Percentiles rank a stretch among this genome's conserved stretches.
phyloP scores from a whole-genome alignment of 2,797 vertebrate species.

The Amblyopsis hoosieri region DNA sequence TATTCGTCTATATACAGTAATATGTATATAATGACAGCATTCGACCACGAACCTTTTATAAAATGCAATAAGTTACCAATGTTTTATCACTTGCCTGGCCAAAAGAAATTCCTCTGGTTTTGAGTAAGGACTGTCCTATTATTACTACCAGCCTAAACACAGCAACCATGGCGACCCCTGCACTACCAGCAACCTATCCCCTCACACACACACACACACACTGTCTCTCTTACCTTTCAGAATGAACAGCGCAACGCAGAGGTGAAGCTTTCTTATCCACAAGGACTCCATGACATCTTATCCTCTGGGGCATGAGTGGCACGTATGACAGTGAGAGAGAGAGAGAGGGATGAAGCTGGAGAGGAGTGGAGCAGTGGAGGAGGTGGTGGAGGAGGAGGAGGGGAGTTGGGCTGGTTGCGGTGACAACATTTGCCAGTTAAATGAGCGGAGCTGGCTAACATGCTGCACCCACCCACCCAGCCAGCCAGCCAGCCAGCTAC shows the following conservation, averaged over 20 bases:
- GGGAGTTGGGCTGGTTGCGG: slow-evolving; percentile 74
- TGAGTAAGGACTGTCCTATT: too few species aligned
- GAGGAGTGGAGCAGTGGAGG: slow-evolving; percentile 38
- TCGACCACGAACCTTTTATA: background rate
- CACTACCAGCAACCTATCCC: slow-evolving; percentile 8
- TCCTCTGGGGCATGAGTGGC: slow-evolving; percentile 62
- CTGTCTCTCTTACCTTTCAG: slow-evolving; percentile 71
- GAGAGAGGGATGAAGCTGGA: slow-evolving; percentile 44
- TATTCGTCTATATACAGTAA: too few species aligned
- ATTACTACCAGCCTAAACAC: slow-evolving; percentile 30
- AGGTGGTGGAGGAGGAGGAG: slow-evolving; percentile 58
- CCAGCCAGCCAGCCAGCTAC: slow-evolving; percentile 15
- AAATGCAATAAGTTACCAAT: background rate
- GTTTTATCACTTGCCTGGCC: background rate
- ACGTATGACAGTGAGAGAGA: background rate
- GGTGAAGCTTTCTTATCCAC: slow-evolving; percentile 45
- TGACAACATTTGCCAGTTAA: slow-evolving; percentile 84
- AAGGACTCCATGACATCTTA: slow-evolving; percentile 88
- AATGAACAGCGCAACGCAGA: slow-evolving; percentile 56
- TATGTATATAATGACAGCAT: background rate
- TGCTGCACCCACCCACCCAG: slow-evolving; percentile 8
- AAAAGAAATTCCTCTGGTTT: background rate
- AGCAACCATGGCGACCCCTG: slow-evolving; percentile 29
- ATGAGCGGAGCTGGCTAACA: slow-evolving; percentile 72
- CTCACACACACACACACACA: background rate